These are phyloP conservation scores for Erpetoichthys calabaricus DNA, from an alignment of 2,797 vertebrate species.

Conservation along the genomic window DNA sequence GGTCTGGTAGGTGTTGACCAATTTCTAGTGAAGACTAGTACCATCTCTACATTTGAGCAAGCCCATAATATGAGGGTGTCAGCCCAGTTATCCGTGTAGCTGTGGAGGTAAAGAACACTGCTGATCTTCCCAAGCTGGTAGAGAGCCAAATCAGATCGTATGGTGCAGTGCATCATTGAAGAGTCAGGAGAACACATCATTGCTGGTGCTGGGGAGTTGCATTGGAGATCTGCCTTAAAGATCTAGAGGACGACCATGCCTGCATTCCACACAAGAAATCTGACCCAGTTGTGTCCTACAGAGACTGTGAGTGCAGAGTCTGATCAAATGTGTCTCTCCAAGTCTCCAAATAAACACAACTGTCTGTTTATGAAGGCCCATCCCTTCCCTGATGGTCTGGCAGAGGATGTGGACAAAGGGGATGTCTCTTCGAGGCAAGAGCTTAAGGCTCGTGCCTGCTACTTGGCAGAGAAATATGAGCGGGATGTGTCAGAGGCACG, in stretches of 20 bases:
- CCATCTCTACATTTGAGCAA: conserved; percentile 81
- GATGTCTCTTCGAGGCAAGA: conserved; percentile 69
- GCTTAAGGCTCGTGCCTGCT: conserved; percentile 70
- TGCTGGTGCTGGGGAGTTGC: conserved; percentile 81
- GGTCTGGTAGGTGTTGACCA: conserved; percentile 89
- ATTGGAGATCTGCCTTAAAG: conserved; percentile 93
- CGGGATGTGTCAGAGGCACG: conserved; percentile 83
- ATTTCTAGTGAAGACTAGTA: conserved; percentile 84
- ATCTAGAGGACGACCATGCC: conserved; percentile 90
- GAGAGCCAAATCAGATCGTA: conserved; percentile 90
- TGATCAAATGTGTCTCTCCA: conserved; percentile 63
- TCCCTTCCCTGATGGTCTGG: conserved; percentile 71
- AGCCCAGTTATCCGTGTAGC: conserved; percentile 89
- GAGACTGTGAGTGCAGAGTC: conserved; percentile 77
- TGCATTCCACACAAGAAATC: conserved; percentile 92
- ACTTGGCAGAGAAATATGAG: conserved; percentile 71
- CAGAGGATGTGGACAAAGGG: conserved; percentile 86
- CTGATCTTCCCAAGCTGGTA: conserved; percentile 85
- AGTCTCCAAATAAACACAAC: conserved; percentile 94
- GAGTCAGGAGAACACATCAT: conserved; percentile 94
- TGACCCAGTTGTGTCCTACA: conserved; percentile 84
- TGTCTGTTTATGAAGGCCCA: conserved; percentile 83
- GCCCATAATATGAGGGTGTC: conserved; percentile 85
- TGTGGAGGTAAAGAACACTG: conserved; percentile 85
- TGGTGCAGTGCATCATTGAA: conserved; percentile 96